A percentile compares a stretch with the other conserved stretches of the same genome.
phyloP scores from a whole-genome alignment of 2,888 invertebrate species.

The Chloromyia formosa region DNA sequence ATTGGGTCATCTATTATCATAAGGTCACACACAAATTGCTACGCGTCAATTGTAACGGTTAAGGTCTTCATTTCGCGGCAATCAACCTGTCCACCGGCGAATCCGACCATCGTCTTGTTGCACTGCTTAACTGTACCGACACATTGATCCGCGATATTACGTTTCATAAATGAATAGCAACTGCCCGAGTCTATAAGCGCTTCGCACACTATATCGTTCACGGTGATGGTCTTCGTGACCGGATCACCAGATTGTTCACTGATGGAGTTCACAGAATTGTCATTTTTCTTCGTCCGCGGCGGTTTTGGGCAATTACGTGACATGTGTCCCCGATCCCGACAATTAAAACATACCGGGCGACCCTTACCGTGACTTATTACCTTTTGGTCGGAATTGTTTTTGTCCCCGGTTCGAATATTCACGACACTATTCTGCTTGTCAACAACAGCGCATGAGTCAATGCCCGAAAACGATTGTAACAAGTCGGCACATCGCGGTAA shows the following conservation, averaged over 20 bases:
- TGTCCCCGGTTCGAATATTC: too few species aligned
- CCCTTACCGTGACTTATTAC: neutral
- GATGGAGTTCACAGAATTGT: neutral
- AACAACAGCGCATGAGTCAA: neutral
- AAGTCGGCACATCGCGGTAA: neutral
- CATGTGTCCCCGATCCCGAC: neutral
- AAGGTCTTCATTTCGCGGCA: neutral
- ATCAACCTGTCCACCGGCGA: neutral
- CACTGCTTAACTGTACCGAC: neutral
- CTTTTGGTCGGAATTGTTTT: too few species aligned
- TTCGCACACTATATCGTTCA: conserved; percentile 24
- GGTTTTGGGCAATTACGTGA: neutral
- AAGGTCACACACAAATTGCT: neutral
- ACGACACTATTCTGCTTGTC: too few species aligned
- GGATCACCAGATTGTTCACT: neutral
- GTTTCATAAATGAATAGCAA: conserved; percentile 26
- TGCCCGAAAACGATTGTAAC: neutral
- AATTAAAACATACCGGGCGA: neutral
- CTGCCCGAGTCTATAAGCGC: conserved; percentile 48
- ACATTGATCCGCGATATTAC: conserved; percentile 18
- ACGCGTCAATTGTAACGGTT: neutral
- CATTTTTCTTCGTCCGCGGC: neutral
- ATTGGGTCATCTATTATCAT: neutral
- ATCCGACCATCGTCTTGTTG: neutral
- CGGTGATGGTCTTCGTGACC: neutral